A percentile compares a stretch with the other conserved stretches of the same genome.
Evolutionary conservation across 2,113 vertebrate species (phyloP).

Genomic region (Oncorhynchus tshawytscha): DNA sequence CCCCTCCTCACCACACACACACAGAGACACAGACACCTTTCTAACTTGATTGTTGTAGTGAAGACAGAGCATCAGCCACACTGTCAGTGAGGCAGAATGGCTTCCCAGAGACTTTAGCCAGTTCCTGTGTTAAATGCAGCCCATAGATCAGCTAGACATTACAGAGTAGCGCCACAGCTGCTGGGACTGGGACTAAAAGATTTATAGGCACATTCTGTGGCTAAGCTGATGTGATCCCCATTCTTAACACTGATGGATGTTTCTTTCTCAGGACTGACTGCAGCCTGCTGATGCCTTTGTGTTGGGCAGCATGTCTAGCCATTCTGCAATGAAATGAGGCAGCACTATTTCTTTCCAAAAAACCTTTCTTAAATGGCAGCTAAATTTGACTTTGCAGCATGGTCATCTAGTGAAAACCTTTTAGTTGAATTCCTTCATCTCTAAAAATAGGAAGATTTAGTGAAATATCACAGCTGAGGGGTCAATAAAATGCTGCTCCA

Average conservation of each 20-base stretch:
- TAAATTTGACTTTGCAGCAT: no score
- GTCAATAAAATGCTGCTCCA: neutral
- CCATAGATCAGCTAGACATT: slow-evolving; percentile 44
- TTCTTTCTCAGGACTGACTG: slow-evolving; percentile 12
- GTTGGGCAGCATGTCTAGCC: no score
- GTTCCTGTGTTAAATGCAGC: slow-evolving; percentile 27
- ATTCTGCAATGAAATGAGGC: no score
- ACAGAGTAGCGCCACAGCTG: slow-evolving; percentile 15
- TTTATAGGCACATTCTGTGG: slow-evolving; percentile 13
- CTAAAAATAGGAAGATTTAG: neutral
- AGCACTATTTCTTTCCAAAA: no score
- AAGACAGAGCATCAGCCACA: slow-evolving; percentile 7
- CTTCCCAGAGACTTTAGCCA: slow-evolving; percentile 5
- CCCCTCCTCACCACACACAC: no score
- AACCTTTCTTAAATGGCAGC: no score
- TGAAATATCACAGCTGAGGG: neutral
- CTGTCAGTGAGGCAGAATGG: neutral
- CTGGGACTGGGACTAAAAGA: slow-evolving; percentile 31
- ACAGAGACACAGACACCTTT: neutral
- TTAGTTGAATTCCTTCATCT: no score
- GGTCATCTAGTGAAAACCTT: no score
- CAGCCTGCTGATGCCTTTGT: no score
- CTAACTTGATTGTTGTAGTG: neutral
- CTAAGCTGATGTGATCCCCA: slow-evolving; percentile 21
- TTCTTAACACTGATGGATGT: slow-evolving; percentile 37